These are phyloP conservation scores for Pteromalus puparum DNA, from an alignment of 1,140 invertebrate genomes.

Conservation along the genomic window DNA sequence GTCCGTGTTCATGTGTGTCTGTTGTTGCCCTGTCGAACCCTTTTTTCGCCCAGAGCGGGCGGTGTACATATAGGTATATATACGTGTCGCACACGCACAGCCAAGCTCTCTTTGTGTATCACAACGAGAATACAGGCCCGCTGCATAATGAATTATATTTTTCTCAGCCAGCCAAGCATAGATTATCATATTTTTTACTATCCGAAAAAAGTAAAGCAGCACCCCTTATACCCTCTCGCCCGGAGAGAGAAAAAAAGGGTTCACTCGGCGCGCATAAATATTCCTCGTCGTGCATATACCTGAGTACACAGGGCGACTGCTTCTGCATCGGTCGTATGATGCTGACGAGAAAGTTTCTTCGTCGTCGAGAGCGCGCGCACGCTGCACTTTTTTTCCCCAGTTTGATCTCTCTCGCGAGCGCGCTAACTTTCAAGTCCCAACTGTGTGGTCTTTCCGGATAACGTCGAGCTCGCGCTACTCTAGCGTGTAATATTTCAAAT, in stretches of 20 bases:
- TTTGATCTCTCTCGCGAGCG: too few relatives aligned
- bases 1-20: conserved; percentile 23
- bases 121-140: background rate
- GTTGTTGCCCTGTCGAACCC: conserved; percentile 63
- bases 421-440: background rate
- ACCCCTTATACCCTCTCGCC: background rate
- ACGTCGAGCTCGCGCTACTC: background rate
- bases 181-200: conserved; percentile 75
- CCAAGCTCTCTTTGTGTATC: conserved; percentile 57
- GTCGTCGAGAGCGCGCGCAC: too few relatives aligned
- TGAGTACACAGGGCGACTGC: conserved; percentile 51
- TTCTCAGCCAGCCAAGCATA: conserved; percentile 74
- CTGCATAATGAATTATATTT: conserved; percentile 74
- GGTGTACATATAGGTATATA: conserved; percentile 62
- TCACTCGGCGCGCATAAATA: conserved; percentile 61
- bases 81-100: conserved; percentile 52
- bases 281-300: conserved; percentile 57
- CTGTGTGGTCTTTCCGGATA: conserved; percentile 2
- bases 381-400: background rate
- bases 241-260: conserved; percentile 56
- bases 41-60: conserved; percentile 66
- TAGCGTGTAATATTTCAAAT: conserved; percentile 1
- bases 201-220: conserved; percentile 67
- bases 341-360: conserved; percentile 15
- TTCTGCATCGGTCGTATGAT: background rate